Base-by-base conservation (phyloP, 2,888 invertebrate species). In the Empis stercorea region DNA sequence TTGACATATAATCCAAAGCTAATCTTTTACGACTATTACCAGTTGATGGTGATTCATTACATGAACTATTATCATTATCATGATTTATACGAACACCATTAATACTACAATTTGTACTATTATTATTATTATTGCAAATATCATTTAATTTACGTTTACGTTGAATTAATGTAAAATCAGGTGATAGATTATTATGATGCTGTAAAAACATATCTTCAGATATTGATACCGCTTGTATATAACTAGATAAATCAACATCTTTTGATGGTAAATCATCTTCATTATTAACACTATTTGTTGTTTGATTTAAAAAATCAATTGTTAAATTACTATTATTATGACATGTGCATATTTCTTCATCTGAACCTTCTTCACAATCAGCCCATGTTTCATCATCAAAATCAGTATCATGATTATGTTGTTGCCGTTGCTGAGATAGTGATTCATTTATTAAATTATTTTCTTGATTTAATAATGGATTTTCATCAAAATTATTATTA, bases 321-420 rank as follows among this genome's bases (percentile, higher is more conserved):
- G 23, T 27, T 27, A 27, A 27, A n/a, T 54, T 46, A 6, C 57
- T 58, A 50, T 62, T 59, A 38, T 64, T 64, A 50, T 61, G 63
- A 49, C 70, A 70, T 10, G 71, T 70, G 48, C 70, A 70, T 40
- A 67, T 58, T 52, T 70, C 71, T 51, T 70, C 69, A 50, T 69
- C 66, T 1, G 62, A 65, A 46, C 63, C 66, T 46, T 67, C 70
- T 36, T 70, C 71, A 50, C 67, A 64, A 50, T 68, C 69, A 36
- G 59, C 66, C 65, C 68, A 68, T 1, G 64, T 61, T 20, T 66
- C 65, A 9, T 65, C 59, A 37, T 57, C 56, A 43, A 54, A 59
- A 34, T 57, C 57, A 32, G 56, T 57, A 13, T 57, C 52, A n/a
- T 47, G 15, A 36, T 51, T 46, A 30, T 46, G 49, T 14, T 51